A percentile compares a stretch with the other conserved stretches of the same genome.
These are phyloP conservation scores for Mesaphorura yosii DNA, from an alignment of 1,140 invertebrate genomes.

Conservation along the genomic window DNA sequence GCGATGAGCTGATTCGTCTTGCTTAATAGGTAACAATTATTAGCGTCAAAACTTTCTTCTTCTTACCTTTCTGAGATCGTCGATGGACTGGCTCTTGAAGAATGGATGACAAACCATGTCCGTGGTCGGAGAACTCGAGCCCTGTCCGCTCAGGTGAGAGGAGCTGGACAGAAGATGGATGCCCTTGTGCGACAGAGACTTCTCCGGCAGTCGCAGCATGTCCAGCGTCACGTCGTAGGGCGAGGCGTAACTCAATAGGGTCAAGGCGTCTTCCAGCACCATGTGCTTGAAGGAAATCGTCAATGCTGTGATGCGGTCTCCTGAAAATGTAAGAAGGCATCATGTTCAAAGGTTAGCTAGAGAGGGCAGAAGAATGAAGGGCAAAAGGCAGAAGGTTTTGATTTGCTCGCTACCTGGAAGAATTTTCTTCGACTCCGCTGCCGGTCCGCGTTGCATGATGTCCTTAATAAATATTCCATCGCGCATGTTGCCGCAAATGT, in stretches of 20 bases:
- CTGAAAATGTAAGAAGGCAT: slow-evolving; percentile 45
- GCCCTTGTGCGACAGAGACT: slow-evolving; percentile 34
- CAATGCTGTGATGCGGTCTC: slow-evolving; percentile 71
- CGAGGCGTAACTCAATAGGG: slow-evolving; percentile 80
- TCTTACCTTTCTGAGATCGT: slow-evolving; percentile 45
- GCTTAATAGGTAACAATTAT: no score
- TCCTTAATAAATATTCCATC: slow-evolving; percentile 82
- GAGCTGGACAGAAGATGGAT: not conserved
- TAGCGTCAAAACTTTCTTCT: no score
- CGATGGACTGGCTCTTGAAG: slow-evolving; percentile 55
- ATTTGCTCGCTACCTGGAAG: slow-evolving; percentile 70
- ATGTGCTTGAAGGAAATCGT: slow-evolving; percentile 77
- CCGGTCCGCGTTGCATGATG: slow-evolving; percentile 71
- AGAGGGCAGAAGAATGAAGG: no score
- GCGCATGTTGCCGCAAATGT: slow-evolving; percentile 73
- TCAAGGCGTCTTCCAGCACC: slow-evolving; percentile 78
- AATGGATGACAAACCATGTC: slow-evolving; percentile 51
- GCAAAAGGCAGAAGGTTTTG: no score
- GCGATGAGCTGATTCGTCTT: no score
- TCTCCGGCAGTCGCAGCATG: slow-evolving; percentile 42
- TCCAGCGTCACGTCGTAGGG: slow-evolving; percentile 70
- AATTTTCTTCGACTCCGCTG: slow-evolving; percentile 67
- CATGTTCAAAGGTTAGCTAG: no score
- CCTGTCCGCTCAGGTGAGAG: slow-evolving; percentile 37
- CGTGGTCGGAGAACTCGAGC: slow-evolving; percentile 31